Percentiles rank a stretch among this genome's conserved stretches.
Conservation (phyloP, 2,797 vertebrate genomes). For the Semotilus atromaculatus region DNA sequence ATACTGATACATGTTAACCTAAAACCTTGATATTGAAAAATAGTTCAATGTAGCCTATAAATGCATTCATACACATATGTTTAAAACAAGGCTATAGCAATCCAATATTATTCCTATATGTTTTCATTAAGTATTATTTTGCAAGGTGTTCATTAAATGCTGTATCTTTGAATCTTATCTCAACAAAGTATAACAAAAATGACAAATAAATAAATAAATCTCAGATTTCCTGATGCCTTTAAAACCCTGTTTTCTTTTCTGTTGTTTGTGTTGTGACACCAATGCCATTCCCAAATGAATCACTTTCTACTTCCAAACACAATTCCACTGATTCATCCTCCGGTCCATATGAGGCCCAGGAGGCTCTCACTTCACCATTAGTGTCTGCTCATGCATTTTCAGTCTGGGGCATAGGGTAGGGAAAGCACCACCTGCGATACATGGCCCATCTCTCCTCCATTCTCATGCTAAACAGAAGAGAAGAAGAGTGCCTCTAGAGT, state of each 20-base stretch:
- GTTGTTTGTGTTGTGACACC: constrained; percentile 20
- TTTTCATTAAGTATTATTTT: neutral
- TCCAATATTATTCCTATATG: neutral
- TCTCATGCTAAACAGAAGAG: constrained; percentile 55
- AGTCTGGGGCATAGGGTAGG: constrained; percentile 33
- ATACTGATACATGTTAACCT: neutral
- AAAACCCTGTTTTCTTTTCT: constrained; percentile 35
- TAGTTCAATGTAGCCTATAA: neutral
- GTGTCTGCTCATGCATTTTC: constrained; percentile 34
- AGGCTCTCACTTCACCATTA: constrained; percentile 44
- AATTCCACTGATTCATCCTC: constrained; percentile 35
- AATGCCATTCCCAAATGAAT: constrained; percentile 57
- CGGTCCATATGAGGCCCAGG: constrained; percentile 29
- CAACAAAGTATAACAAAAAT: neutral
- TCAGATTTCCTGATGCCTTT: constrained; percentile 35
- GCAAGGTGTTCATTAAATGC: neutral
- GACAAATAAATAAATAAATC: neutral
- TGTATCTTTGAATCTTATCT: neutral
- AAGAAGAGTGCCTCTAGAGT: constrained; percentile 41
- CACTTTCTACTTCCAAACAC: constrained; percentile 27
- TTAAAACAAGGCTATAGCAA: neutral
- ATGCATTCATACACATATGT: neutral
- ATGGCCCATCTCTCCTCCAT: constrained; percentile 32
- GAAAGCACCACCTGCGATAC: constrained; percentile 40
- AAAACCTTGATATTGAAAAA: neutral